phyloP scores from a whole-genome alignment of 2,113 vertebrate genomes.

The Callospermophilus lateralis region DNA sequence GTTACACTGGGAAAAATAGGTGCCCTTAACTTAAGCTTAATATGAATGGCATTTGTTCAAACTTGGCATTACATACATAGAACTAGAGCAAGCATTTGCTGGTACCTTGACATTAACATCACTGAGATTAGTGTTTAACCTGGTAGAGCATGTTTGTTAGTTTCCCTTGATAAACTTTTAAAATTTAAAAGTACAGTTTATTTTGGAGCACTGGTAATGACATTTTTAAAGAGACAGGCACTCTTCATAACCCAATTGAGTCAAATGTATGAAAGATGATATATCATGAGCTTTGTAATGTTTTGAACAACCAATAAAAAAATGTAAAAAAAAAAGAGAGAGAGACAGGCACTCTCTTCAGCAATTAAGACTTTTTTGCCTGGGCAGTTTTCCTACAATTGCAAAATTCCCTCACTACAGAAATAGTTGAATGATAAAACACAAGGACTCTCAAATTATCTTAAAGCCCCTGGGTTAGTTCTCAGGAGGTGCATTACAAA shows the following conservation, averaged over 20 bases:
- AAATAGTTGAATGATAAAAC: background rate
- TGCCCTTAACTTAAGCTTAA: background rate
- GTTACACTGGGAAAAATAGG: background rate
- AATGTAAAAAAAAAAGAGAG: too few relatives aligned
- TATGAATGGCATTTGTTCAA: background rate
- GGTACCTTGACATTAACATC: background rate
- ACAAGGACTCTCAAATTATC: background rate
- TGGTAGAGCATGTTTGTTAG: background rate
- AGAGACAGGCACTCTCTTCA: background rate
- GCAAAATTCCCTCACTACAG: background rate
- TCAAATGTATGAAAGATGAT: too few relatives aligned
- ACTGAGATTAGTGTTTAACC: background rate
- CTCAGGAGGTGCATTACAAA: background rate
- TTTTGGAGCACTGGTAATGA: background rate
- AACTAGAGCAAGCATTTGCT: background rate
- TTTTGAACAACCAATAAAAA: too few relatives aligned
- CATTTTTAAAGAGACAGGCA: background rate
- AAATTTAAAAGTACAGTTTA: constrained; percentile 33
- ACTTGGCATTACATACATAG: background rate
- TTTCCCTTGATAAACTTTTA: constrained; percentile 41
- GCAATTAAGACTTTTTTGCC: background rate
- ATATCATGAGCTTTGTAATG: too few relatives aligned
- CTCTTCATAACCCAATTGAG: too few relatives aligned
- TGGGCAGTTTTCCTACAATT: constrained; percentile 8
- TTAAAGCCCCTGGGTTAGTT: background rate